Percentiles rank a stretch among this genome's conserved stretches.
Evolutionary conservation across 2,888 invertebrate species (phyloP).

Genomic region (Parnassius mnemosyne): DNA sequence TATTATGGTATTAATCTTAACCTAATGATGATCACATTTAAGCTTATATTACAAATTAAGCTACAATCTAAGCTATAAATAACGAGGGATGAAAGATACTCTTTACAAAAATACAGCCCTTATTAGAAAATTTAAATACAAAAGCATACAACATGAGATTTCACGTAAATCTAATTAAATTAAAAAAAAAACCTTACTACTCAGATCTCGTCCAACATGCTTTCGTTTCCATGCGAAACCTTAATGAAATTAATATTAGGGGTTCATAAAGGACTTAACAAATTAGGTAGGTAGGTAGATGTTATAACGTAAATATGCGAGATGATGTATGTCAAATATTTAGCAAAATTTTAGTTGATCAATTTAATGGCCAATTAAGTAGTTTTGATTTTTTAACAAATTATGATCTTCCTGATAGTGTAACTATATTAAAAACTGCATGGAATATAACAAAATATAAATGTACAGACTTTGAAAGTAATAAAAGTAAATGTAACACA

Average conservation of each 20-base stretch:
- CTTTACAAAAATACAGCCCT: slow-evolving; percentile 69
- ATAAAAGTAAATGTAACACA: too few relatives aligned
- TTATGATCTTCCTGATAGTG: too few relatives aligned
- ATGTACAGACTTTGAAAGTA: too few relatives aligned
- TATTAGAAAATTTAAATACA: slow-evolving; percentile 42
- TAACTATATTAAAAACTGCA: too few relatives aligned
- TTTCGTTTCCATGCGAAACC: slow-evolving; percentile 78
- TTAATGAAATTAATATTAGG: slow-evolving; percentile 66
- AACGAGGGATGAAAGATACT: slow-evolving; percentile 71
- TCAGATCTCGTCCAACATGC: slow-evolving; percentile 38
- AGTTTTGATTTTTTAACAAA: too few relatives aligned
- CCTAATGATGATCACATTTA: slow-evolving; percentile 12
- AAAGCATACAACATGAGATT: slow-evolving; percentile 36
- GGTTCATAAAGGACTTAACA: slow-evolving; percentile 55
- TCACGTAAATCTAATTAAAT: slow-evolving; percentile 31
- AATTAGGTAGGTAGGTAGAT: slow-evolving; percentile 40
- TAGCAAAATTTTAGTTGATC: too few relatives aligned
- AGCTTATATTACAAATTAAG: slow-evolving; percentile 10
- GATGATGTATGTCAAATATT: neutral
- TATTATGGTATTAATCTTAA: slow-evolving; percentile 1
- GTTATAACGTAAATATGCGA: neutral
- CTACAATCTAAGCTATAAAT: slow-evolving; percentile 23
- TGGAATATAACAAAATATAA: too few relatives aligned
- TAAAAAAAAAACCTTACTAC: slow-evolving; percentile 33
- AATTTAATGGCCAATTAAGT: too few relatives aligned